Base-by-base conservation (phyloP, 1,140 invertebrate species). In the Uloborus diversus region DNA sequence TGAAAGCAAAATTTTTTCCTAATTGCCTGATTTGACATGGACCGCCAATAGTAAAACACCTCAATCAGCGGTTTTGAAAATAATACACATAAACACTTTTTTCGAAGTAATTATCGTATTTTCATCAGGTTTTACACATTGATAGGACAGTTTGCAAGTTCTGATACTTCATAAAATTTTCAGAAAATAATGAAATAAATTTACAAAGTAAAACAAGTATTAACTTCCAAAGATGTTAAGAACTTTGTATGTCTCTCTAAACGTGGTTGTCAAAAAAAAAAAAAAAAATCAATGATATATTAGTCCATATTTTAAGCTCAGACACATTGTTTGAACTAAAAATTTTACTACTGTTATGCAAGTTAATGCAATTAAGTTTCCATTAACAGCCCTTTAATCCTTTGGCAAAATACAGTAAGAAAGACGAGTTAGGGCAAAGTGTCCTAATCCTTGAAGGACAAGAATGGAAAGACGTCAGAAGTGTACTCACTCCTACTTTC, bases 401-500 rank as follows among this genome's bases (percentile, higher is more conserved):
- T 25, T 14, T 65, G 1, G 3, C 25, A 17, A 14, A 14, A 25
- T 64, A 64, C 30, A 35, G 7, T 35, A n/a, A 28, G 0, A 37
- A 56, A 2, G 23, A 53, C 13, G 23, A 53, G 4, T 3, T 37
- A 14, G 37, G 14, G n/a, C 73, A 76, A 42, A 47, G 47, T 30
- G 35, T 79, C 17, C 64, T 68, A 3, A 79, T 20, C 27, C n/a
- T 61, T 14, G 30, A 23, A 25, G 81, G 81, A 25, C 33, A 69
- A 56, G 69, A 84, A n/a, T 90, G 89, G 89, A 89, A 89, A 68
- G 84, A 88, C 14, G 85, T 89, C 3, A 82, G 89, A 20, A 84
- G 84, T 7, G 84, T 88, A 20, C 84, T 89, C 25, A 88, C 88
- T 61, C 88, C 89, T 17, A 88, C 88, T 0, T 90, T 90, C 80